phyloP scores from a whole-genome alignment of 2,113 vertebrate species.

The Halcyon malimbica region DNA sequence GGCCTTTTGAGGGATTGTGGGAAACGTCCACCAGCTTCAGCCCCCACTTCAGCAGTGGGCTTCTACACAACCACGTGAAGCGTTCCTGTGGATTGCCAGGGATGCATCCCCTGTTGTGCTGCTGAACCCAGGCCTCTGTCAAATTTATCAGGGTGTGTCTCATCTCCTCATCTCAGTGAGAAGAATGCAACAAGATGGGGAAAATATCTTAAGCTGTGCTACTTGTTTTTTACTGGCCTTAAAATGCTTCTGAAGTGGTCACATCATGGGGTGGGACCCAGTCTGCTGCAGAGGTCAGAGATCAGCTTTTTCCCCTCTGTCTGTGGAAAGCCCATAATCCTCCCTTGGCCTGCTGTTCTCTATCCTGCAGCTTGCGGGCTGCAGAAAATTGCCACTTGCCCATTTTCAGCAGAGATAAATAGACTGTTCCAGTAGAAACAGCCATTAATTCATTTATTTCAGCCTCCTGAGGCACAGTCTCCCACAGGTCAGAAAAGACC shows the following conservation, averaged over 20 bases:
- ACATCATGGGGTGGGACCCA: not conserved
- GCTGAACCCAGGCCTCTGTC: not conserved
- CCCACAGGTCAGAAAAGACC: not conserved
- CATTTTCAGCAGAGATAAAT: not conserved
- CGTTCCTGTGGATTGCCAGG: not conserved
- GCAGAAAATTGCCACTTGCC: not conserved
- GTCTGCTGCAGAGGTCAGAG: not conserved
- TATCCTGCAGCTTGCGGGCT: not conserved
- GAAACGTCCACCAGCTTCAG: not conserved
- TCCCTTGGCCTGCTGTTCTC: not conserved
- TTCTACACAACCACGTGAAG: fast-evolving
- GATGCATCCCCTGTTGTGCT: fast-evolving
- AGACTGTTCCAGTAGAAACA: not conserved
- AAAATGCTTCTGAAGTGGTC: not conserved
- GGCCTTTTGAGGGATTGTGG: fast-evolving
- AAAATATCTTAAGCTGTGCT: not conserved
- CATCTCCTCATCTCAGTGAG: not conserved
- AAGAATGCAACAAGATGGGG: not conserved
- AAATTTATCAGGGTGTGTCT: not conserved
- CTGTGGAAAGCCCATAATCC: not conserved
- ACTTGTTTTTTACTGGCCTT: not conserved
- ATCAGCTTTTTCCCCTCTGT: not conserved
- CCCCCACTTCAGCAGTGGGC: not conserved
- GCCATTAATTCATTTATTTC: not conserved
- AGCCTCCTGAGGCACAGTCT: not conserved